Evolutionary conservation across 2,113 vertebrate species (phyloP), one percentile per base, ranked within the genome.

Genomic region (Hemicordylus capensis): DNA sequence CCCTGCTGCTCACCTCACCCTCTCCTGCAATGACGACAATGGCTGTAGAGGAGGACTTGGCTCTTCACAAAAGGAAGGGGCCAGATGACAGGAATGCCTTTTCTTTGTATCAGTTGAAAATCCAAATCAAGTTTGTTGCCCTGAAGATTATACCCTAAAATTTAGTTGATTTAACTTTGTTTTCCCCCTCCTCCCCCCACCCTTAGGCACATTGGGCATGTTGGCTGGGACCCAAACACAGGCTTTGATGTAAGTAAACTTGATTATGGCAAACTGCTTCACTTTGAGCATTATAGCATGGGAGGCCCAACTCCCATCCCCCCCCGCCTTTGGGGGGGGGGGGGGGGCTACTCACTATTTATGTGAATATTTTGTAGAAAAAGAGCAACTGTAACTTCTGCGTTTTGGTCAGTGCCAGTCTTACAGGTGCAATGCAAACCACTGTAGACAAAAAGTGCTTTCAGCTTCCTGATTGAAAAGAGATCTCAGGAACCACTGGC

Each of bases 151-250:
- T 1, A 6, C 51, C 39, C 20, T 56, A 7, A 3, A 44, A 26
- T 66, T 3, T 9, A 69, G 48, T 51, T 75, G 70, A 5, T 64
- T 84, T 67, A 67, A 56, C 26, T n/a, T 31, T 56, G 69, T 48
- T 51, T 87, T 80, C 90, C 7, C 51, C 79, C 86, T 90, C 24
- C 88, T 97, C 10, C 37, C 37, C 19, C 90, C 95, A n/a, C n/a
- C n/a, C n/a, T n/a, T n/a, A 99, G 98, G 89, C 99, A 99, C 93
- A 98, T 99, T 92, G 99, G 98, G 92, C 99, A 99, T 95, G 98
- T 99, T 95, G 99, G 99, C 90, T 99, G 98, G 99, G 98, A 99
- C 95, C 99, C 99, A 85, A 99, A 99, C 95, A 99, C 98, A 88
- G 99, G 98, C 89, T 99, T 99, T 96, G 98, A 99, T 97, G 99